Conservation (phyloP, 2,888 invertebrate genomes). For the Lysandra coridon region DNA sequence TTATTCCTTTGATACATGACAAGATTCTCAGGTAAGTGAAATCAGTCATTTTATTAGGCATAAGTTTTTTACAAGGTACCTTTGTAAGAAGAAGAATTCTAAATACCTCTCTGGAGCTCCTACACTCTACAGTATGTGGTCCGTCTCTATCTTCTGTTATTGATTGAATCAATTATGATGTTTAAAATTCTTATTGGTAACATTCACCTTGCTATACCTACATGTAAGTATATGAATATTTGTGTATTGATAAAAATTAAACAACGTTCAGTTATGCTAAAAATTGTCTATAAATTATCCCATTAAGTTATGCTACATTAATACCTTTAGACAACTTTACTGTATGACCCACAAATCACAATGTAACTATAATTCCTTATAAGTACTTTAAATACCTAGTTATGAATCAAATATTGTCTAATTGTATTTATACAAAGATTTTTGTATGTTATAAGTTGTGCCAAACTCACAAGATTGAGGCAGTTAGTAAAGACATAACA, state of each 20-base stretch:
- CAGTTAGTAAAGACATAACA: too few species aligned
- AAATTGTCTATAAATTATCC: not conserved
- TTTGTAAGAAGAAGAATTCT: not conserved
- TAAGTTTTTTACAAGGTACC: not conserved
- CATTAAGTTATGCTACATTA: too few species aligned
- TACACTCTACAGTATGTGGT: not conserved
- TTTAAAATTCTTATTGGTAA: not conserved
- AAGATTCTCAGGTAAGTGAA: constrained; percentile 24
- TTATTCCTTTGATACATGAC: not conserved
- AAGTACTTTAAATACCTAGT: too few species aligned
- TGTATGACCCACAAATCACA: not conserved
- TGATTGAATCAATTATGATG: not conserved
- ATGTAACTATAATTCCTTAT: not conserved
- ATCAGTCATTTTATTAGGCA: not conserved
- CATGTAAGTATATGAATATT: not conserved
- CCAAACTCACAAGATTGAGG: too few species aligned
- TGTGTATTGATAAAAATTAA: not conserved
- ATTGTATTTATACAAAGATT: too few species aligned
- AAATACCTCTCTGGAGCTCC: not conserved
- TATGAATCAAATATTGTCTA: too few species aligned
- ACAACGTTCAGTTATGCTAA: not conserved
- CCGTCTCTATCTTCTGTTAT: not conserved
- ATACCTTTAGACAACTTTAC: not conserved
- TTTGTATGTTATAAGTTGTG: too few species aligned
- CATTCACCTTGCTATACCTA: not conserved